Conservation (phyloP, 2,888 invertebrate species). For the Mantis religiosa region DNA sequence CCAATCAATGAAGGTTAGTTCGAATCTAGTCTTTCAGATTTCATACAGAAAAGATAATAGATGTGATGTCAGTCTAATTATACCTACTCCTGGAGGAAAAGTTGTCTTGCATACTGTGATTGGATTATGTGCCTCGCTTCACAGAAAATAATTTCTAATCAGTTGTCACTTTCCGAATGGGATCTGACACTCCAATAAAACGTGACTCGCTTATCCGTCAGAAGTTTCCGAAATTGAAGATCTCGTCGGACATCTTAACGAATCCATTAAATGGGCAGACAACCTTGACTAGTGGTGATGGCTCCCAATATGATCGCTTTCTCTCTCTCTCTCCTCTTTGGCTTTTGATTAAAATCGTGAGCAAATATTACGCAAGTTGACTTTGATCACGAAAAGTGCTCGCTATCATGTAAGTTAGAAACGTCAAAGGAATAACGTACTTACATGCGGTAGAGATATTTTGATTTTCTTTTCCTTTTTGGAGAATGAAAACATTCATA, state of each 20-base stretch:
- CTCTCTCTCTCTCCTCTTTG: not conserved
- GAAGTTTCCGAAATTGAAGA: not conserved
- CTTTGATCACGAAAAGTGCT: not conserved
- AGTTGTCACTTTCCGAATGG: not conserved
- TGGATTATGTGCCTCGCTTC: too few species aligned
- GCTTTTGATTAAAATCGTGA: constrained; percentile 7
- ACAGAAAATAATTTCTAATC: too few species aligned
- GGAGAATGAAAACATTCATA: not conserved
- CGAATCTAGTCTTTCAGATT: too few species aligned
- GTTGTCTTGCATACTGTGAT: too few species aligned
- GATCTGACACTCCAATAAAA: not conserved
- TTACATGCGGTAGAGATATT: not conserved
- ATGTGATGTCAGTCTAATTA: too few species aligned
- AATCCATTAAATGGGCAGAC: not conserved
- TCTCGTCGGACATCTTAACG: not conserved
- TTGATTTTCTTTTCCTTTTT: not conserved
- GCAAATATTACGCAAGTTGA: not conserved
- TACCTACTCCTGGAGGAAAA: too few species aligned
- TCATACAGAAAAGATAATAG: too few species aligned
- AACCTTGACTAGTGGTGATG: not conserved
- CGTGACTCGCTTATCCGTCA: not conserved
- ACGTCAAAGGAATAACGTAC: not conserved
- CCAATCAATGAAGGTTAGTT: too few species aligned
- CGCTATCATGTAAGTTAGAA: not conserved
- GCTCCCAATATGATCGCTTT: not conserved